phyloP scores from a whole-genome alignment of 2,113 vertebrate genomes.

The Oxygymnocypris stewartii region DNA sequence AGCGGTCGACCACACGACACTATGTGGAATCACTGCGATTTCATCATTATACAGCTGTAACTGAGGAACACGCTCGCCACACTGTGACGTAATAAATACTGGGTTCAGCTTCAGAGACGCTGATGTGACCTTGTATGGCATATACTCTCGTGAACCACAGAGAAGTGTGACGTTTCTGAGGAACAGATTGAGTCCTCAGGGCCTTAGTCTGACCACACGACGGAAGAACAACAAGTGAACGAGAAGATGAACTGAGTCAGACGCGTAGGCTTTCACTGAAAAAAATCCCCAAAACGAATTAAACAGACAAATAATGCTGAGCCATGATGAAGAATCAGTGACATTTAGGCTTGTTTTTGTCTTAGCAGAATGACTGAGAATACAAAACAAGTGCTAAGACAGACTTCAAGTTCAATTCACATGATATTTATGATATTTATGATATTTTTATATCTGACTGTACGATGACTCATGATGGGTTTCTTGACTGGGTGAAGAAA shows the following conservation, averaged over 20 bases:
- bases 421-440: not conserved
- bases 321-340: not conserved
- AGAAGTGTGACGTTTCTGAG: not conserved
- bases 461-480: not conserved
- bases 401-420: not conserved
- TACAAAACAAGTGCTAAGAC: not conserved
- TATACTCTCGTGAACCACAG: slow-evolving; percentile 21
- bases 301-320: slow-evolving; percentile 4
- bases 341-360: not conserved
- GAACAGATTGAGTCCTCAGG: not conserved
- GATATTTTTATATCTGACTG: not conserved
- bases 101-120: not conserved
- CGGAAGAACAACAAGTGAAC: not conserved
- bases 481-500: not conserved
- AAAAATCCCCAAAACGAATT: not conserved
- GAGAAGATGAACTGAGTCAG: slow-evolving; percentile 1
- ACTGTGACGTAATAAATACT: not conserved
- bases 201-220: slow-evolving; percentile 14
- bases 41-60: not conserved
- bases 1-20: not conserved
- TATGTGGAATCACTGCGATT: not conserved
- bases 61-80: not conserved
- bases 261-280: not conserved
- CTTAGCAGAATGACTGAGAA: not conserved
- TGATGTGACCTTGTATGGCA: not conserved